A percentile compares a stretch with the other conserved stretches of the same genome.
These are phyloP conservation scores for Oscheius sp. DNA, from an alignment of 1,140 invertebrate species.

Conservation along the genomic window DNA sequence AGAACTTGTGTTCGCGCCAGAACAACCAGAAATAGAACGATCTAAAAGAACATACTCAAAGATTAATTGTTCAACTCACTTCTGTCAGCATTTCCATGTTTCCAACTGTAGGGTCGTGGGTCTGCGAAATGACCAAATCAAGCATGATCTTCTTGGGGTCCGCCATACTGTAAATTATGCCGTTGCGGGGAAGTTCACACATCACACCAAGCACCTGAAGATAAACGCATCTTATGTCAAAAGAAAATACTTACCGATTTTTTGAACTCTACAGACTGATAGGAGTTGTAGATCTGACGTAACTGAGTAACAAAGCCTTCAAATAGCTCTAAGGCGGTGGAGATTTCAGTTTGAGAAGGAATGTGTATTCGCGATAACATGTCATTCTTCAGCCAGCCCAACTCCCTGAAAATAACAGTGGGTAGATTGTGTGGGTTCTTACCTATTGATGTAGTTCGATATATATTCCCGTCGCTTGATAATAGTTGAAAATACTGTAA, in stretches of 20 bases:
- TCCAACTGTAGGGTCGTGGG: not conserved
- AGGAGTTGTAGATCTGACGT: not conserved
- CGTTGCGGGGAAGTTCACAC: slow-evolving; percentile 2
- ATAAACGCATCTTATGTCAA: not conserved
- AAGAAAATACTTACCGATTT: not conserved
- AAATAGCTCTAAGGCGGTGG: not conserved
- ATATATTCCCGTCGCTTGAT: not conserved
- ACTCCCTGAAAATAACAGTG: not conserved
- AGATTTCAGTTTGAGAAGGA: not conserved
- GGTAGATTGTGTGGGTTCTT: not conserved
- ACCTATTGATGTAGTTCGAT: not conserved
- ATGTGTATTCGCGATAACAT: not conserved
- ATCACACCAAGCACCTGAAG: slow-evolving; percentile 1
- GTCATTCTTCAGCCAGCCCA: not conserved
- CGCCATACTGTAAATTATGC: slow-evolving; percentile 2
- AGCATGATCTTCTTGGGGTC: not conserved
- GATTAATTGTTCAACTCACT: not conserved
- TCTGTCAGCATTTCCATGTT: not conserved
- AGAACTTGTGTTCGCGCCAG: not conserved
- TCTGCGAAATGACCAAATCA: not conserved
- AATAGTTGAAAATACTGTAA: not conserved
- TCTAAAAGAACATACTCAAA: not conserved
- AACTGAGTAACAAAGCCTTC: slow-evolving; percentile 6
- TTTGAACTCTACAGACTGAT: slow-evolving; percentile 4
- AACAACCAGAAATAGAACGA: not conserved